Conservation (phyloP, 1,140 invertebrate genomes). For the Zaprionus lachaisei region DNA sequence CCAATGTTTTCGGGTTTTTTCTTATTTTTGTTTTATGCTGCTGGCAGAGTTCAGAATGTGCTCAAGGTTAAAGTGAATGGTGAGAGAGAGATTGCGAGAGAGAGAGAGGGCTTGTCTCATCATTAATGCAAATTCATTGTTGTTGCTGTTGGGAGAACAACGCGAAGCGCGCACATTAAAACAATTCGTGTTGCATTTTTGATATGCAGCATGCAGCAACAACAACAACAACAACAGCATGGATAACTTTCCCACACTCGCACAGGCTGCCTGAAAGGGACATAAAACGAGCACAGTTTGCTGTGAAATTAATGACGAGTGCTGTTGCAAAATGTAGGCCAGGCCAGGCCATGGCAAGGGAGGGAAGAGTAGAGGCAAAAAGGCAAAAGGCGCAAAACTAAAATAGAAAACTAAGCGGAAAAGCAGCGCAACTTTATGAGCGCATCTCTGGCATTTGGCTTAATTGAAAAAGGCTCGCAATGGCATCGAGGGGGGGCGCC, state of each 20-base stretch:
- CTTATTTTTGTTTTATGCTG: slow-evolving; percentile 74
- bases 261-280: slow-evolving; percentile 21
- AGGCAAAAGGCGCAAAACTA: slow-evolving; percentile 3
- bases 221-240: slow-evolving; percentile 28
- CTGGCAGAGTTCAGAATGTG: slow-evolving; percentile 61
- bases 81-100: neutral
- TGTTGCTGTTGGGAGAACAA: slow-evolving; percentile 39
- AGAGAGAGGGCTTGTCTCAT: slow-evolving; percentile 55
- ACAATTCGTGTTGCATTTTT: slow-evolving; percentile 75
- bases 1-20: slow-evolving; percentile 36
- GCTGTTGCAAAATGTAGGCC: slow-evolving; percentile 50
- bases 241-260: slow-evolving; percentile 40
- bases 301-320: slow-evolving; percentile 58
- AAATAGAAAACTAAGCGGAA: slow-evolving; percentile 17
- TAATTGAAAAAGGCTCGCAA: slow-evolving; percentile 74
- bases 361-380: neutral
- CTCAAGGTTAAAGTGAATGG: slow-evolving; percentile 37
- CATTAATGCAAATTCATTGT: slow-evolving; percentile 83
- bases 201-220: slow-evolving; percentile 46
- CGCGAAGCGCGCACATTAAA: slow-evolving; percentile 54
- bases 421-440: slow-evolving; percentile 69
- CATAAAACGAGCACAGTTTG: slow-evolving; percentile 46
- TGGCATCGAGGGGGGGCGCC: slow-evolving; percentile 54
- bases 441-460: slow-evolving; percentile 77
- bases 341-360: slow-evolving; percentile 36